These are phyloP conservation scores for Cyclopterus lumpus DNA, from an alignment of 2,797 vertebrate species.

Conservation along the genomic window DNA sequence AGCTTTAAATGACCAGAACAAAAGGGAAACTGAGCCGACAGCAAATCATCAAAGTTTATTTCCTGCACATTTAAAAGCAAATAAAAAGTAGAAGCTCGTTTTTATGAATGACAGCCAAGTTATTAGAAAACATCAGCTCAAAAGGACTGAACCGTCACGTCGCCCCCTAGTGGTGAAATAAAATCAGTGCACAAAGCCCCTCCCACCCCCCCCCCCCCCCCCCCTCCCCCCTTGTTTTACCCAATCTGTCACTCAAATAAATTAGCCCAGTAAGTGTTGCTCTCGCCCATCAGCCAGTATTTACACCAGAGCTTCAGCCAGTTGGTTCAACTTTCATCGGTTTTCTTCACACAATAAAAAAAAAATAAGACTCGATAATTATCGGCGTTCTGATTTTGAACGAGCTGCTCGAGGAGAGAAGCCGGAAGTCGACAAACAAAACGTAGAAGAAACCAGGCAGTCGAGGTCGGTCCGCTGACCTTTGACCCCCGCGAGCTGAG, in stretches of 20 bases:
- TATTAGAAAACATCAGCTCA: not conserved
- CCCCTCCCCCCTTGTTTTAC: not conserved
- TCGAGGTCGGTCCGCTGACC: too few species aligned
- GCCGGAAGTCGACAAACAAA: not conserved
- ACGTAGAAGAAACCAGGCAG: conserved; percentile 1
- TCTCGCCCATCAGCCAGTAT: conserved; percentile 39
- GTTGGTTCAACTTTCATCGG: not conserved
- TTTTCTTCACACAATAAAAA: conserved; percentile 13
- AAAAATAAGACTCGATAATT: not conserved
- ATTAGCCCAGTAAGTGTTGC: conserved; percentile 48
- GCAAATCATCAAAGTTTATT: conserved; percentile 72
- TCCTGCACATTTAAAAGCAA: conserved; percentile 72
- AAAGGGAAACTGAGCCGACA: not conserved
- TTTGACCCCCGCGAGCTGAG: too few species aligned
- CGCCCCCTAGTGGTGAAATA: conserved; percentile 55
- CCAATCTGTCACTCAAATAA: conserved; percentile 53
- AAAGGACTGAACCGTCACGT: not conserved
- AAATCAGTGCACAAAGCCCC: conserved; percentile 25
- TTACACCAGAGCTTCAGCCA: conserved; percentile 71
- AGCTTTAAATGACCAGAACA: not conserved
- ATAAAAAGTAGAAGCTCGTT: conserved; percentile 38
- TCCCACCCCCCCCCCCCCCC: rapidly evolving
- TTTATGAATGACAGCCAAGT: conserved; percentile 15
- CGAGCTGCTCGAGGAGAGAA: conserved; percentile 13
- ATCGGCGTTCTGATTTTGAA: not conserved